Percentiles rank a stretch among this genome's conserved stretches.
These are phyloP conservation scores for Dicrurus megarhynchus DNA, from an alignment of 2,113 vertebrate species.

Conservation along the genomic window DNA sequence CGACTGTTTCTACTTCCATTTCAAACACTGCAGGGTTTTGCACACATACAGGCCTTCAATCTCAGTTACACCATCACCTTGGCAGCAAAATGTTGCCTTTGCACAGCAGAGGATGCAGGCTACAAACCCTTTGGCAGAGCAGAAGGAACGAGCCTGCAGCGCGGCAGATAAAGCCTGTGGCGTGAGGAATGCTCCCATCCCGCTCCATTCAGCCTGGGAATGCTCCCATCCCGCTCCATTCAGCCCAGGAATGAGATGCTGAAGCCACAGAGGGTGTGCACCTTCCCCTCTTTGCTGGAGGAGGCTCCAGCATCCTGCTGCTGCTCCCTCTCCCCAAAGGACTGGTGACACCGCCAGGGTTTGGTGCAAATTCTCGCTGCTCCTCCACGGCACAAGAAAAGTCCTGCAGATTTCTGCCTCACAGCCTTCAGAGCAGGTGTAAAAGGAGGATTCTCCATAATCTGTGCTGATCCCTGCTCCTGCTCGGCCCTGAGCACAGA, in stretches of 20 bases:
- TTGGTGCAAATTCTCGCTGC: not conserved
- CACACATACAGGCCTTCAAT: not conserved
- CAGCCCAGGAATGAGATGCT: not conserved
- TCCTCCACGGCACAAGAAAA: not conserved
- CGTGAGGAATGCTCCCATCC: not conserved
- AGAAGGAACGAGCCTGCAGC: not conserved
- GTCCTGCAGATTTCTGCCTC: not conserved
- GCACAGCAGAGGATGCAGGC: not conserved
- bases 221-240: rapidly evolving
- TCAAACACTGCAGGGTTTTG: not conserved
- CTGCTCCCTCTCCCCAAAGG: not conserved
- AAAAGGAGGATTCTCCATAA: not conserved
- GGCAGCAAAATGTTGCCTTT: not conserved
- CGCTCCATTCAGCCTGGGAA: not conserved
- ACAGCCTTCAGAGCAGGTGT: not conserved
- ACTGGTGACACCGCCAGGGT: rapidly evolving
- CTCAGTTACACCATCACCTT: conserved; percentile 10
- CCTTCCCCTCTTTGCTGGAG: not conserved
- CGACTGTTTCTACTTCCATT: not conserved
- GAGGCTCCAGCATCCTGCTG: not conserved
- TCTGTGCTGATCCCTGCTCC: not conserved
- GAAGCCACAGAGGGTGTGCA: not conserved
- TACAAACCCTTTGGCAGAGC: not conserved
- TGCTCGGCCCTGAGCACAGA: not conserved
- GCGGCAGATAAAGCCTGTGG: not conserved